phyloP scores from a whole-genome alignment of 2,113 vertebrate genomes.

The Actenoides lindsayi region DNA sequence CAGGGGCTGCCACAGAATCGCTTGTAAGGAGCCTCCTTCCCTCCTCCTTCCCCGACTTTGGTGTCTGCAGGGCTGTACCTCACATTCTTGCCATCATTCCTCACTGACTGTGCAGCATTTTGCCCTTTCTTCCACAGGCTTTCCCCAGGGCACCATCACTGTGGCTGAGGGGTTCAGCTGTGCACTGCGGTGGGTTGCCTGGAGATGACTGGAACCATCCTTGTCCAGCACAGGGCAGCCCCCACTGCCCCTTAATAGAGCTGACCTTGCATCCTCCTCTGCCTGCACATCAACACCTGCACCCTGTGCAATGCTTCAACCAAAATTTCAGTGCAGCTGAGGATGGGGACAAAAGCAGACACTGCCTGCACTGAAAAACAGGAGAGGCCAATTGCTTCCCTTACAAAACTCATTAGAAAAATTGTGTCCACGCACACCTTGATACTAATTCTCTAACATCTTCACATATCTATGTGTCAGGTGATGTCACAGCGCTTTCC shows the following conservation, averaged over 20 bases:
- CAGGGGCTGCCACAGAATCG: neutral
- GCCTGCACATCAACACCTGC: neutral
- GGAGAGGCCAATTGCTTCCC: neutral
- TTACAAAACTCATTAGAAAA: neutral
- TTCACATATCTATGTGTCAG: neutral
- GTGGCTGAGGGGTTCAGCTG: neutral
- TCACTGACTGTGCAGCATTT: neutral
- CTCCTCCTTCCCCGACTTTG: neutral
- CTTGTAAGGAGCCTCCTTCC: neutral
- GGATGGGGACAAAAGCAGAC: neutral
- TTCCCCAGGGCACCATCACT: neutral
- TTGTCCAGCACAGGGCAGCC: neutral
- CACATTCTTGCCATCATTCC: neutral
- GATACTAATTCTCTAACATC: too few species aligned
- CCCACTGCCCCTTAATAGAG: neutral
- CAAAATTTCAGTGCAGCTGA: neutral
- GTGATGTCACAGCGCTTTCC: accelerated
- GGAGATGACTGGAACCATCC: neutral
- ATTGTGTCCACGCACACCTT: accelerated
- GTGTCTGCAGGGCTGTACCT: neutral
- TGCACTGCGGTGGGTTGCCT: neutral
- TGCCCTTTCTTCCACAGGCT: neutral
- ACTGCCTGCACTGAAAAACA: neutral
- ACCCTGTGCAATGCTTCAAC: neutral
- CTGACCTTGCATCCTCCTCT: neutral